Evolutionary conservation across 2,888 invertebrate genomes (phyloP).

Genomic region (Hedya salicella): DNA sequence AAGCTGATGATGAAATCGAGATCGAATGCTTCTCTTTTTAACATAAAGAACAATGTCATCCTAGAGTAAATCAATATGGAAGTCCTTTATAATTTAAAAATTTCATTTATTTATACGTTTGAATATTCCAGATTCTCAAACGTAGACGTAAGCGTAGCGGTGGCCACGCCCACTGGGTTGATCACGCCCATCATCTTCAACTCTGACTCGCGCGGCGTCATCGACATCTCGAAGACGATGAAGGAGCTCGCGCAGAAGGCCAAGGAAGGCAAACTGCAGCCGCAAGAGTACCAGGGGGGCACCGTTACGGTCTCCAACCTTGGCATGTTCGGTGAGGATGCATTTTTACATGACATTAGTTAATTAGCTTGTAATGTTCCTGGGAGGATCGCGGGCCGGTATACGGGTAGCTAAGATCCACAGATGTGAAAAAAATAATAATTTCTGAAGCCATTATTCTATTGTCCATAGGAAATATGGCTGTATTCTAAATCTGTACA

Average conservation of each 20-base stretch:
- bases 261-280: constrained; percentile 94
- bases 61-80: too few relatives aligned
- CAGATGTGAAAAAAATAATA: too few relatives aligned
- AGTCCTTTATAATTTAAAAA: too few relatives aligned
- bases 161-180: constrained; percentile 96
- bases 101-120: neutral
- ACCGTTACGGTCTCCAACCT: constrained; percentile 97
- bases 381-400: too few relatives aligned
- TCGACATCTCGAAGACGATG: constrained; percentile 92
- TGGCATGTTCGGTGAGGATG: constrained; percentile 93
- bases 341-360: neutral
- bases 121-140: constrained; percentile 88
- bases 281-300: constrained; percentile 98
- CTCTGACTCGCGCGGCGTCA: constrained; percentile 95
- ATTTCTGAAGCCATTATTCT: too few relatives aligned
- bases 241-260: constrained; percentile 94
- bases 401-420: too few relatives aligned
- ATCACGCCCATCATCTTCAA: constrained; percentile 98
- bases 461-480: too few relatives aligned
- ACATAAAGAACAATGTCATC: too few relatives aligned
- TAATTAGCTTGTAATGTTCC: too few relatives aligned
- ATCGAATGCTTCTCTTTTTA: too few relatives aligned
- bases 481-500: too few relatives aligned
- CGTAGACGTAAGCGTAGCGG: constrained; percentile 98
- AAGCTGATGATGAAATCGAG: too few relatives aligned